Evolutionary conservation across 2,113 vertebrate species (phyloP), one percentile per base, ranked within the genome.

Genomic region (Solea senegalensis): DNA sequence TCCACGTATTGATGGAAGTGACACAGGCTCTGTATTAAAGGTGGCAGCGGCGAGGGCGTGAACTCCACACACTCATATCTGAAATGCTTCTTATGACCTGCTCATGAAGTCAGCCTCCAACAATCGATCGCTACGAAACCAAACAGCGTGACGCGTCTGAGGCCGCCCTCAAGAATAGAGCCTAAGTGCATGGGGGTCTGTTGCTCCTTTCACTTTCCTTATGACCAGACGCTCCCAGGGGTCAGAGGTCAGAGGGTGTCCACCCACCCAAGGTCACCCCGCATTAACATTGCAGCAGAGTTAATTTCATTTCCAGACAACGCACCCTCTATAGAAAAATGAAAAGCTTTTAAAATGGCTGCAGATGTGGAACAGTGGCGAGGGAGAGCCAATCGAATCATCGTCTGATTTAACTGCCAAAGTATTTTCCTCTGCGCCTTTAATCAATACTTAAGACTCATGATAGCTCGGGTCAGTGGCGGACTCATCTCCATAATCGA

Each of bases 291-390:
- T 85, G 86, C 59, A 70, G 52, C 91, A 88, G 91, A 93, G 91
- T 95, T 96, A 95, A 96, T 96, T 95, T 91, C 92, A 95, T 96
- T 91, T 94, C 82, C 27, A 69, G 65, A 85, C 76, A 89, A 77
- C 73, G 12, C 12, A 73, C 74, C 51, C 70, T 72, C 69, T 71
- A 74, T 68, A 81, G 65, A 85, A 75, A 76, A 76, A 80, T 79
- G 52, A 84, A 84, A 90, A 69, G 51, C 76, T 84, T 84, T 88
- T 80, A 78, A 90, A 21, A 86, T 8, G 27, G 74, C 60, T 26
- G 64, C 8, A 49, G 53, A 49, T 78, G 65, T 55, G 60, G 52
- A 78, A 52, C 48, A 52, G 74, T n/a, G 7, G 63, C 16, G 63
- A 67, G 39, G 69, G 53, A 28, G 7, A 65, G 61, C 73, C 89